Evolutionary conservation across 2,113 vertebrate species (phyloP), one percentile per base, ranked within the genome.

Genomic region (Malurus elegans): DNA sequence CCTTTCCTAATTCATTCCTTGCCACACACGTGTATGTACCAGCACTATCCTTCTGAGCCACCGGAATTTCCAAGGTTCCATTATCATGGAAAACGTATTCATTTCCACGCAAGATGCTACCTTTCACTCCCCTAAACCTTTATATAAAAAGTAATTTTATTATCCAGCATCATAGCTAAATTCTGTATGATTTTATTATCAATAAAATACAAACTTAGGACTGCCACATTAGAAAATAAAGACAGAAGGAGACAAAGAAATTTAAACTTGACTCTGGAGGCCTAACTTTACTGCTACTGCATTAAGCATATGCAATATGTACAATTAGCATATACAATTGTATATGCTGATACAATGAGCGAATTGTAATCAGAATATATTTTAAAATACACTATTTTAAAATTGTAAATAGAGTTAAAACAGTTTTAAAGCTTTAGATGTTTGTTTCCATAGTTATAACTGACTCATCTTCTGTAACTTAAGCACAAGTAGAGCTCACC

Each of bases 21-120:
- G 99, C 99, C 74, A 99, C 98, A n/a, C 99, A 99, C 1, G 98
- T 99, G 78, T 99, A 99, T 36, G 98, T 98, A 53, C 99, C 99
- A 12, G 97, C 95, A 88, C 98, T 98, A 58, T 95, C 95, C 44
- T 98, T 97, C 45, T 99, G 99, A 82, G 99, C 98, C 64, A 98
- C 95, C 0, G 94, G 98, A 84, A 99, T 98, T 97, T 99, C 99
- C 90, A 99, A 97, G n/a, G 99, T 98, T 61, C 99, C 99, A 4
- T 99, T 99, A 58, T 98, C 97, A 91, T 99, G 98, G 76, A 98
- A 96, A 93, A 98, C 15, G 34, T 99, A 99, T 16, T 98, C 97
- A 73, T 98, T 98, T 91, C 98, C 99, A 51, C 89, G 97, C 69
- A 99, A 97, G 78, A 98, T 98, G 93, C 98, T 98, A 60, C 98